Evolutionary conservation across 2,113 vertebrate genomes (phyloP), one percentile per base, ranked within the genome.

Genomic region (Mellivora capensis): DNA sequence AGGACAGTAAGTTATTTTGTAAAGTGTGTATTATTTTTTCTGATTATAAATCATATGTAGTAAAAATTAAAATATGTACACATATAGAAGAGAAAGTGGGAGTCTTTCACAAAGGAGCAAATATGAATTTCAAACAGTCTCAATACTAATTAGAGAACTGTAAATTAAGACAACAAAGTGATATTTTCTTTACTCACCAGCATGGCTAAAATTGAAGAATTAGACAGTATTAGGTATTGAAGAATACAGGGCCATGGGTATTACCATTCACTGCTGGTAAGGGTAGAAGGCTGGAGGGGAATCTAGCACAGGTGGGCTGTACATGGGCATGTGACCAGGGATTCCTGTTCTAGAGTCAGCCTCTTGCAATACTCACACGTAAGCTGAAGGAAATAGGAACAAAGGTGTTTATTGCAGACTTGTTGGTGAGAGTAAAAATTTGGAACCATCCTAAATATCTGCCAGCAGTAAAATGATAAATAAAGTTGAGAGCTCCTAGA

Each of bases 71-170:
- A 95, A 83, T 76, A 59, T 23, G 67, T 64, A 39, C 37, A 62
- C 7, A 27, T n/a, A 83, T 49, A 86, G 34, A 94, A 91, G 59
- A 93, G 76, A 92, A 81, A 80, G 39, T 71, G 25, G 77, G 82
- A 89, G n/a, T 91, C 42, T 74, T 88, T 91, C 37, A 61, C 7
- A 37, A n/a, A 91, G 87, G 44, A 79, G 14, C 31, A 93, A 93
- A 44, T 67, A 39, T 1, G 18, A 37, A 20, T 86, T 94, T 87
- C 67, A 93, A 85, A 87, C 80, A 59, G 37, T 81, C 39, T 85
- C 54, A 76, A 25, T 54, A 89, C 42, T 47, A 71, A 67, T 52
- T 39, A 67, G 47, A 84, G 71, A 89, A 85, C 54, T 91, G 20
- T 12, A 94, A 64, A 80, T 44, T 52, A 80, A 69, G 91, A 88